Conservation (phyloP, 2,797 vertebrate genomes). For the Miichthys miiuy region DNA sequence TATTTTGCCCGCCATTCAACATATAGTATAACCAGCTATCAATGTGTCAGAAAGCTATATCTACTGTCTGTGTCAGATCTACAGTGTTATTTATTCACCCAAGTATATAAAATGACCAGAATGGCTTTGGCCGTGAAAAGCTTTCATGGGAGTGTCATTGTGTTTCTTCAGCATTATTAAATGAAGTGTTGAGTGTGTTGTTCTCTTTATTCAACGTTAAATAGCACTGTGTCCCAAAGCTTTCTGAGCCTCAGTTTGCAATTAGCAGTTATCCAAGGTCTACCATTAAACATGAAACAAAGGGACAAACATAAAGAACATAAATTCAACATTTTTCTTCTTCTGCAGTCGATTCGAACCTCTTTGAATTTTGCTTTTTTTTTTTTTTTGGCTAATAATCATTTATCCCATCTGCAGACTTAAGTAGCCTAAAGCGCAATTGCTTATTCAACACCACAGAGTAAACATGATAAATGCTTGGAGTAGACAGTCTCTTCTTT, state of each 20-base stretch:
- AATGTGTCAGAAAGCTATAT: conserved; percentile 54
- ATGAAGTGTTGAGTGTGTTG: not conserved
- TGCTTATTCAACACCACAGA: conserved; percentile 50
- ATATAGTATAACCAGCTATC: conserved; percentile 46
- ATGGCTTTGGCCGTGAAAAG: conserved; percentile 28
- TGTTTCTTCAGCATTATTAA: conserved; percentile 35
- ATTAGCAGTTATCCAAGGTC: conserved; percentile 6
- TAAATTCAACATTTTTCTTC: not conserved
- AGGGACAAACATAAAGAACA: not conserved
- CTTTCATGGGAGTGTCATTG: conserved; percentile 29
- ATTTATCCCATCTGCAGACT: conserved; percentile 33
- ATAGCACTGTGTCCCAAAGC: not conserved
- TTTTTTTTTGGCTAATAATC: conserved; percentile 24
- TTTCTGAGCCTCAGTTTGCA: conserved; percentile 9
- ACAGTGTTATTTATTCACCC: conserved; percentile 55
- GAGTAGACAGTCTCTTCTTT: conserved; percentile 52
- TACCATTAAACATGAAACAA: conserved; percentile 5
- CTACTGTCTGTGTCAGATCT: conserved; percentile 33
- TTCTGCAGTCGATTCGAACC: conserved; percentile 5
- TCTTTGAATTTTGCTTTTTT: conserved; percentile 12
- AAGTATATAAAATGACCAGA: conserved; percentile 11
- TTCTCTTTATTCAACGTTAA: conserved; percentile 18
- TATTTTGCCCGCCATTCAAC: conserved; percentile 52
- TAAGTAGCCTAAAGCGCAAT: conserved; percentile 44
- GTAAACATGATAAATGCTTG: conserved; percentile 58